Conservation (phyloP, 2,797 vertebrate genomes). For the Cynopterus sphinx region DNA sequence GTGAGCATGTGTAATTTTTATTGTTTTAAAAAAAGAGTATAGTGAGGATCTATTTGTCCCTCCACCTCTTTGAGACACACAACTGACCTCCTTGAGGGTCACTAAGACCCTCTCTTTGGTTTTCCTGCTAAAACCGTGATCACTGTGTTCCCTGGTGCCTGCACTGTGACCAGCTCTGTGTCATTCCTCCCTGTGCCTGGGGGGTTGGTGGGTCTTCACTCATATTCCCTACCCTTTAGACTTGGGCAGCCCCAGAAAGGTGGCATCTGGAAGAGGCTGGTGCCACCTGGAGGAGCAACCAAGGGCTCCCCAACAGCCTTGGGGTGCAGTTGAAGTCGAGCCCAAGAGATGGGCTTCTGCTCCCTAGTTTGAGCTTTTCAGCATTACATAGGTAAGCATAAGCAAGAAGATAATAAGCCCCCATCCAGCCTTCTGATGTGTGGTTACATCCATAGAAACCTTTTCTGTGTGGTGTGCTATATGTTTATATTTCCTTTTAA, state of each 20-base stretch:
- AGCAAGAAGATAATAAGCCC: neutral
- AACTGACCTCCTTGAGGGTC: neutral
- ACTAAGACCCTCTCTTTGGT: neutral
- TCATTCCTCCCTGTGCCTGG: neutral
- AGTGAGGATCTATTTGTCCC: neutral
- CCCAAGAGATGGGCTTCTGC: neutral
- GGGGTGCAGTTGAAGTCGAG: neutral
- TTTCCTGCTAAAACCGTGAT: neutral
- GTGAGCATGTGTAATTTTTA: neutral
- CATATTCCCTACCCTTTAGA: neutral
- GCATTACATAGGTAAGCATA: neutral
- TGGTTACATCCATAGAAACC: neutral
- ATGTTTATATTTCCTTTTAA: neutral
- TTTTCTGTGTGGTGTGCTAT: neutral
- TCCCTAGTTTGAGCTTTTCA: neutral
- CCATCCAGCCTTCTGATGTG: neutral
- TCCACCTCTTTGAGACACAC: neutral
- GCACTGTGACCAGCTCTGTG: neutral
- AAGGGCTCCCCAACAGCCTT: no score
- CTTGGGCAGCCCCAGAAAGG: neutral
- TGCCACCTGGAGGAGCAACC: neutral
- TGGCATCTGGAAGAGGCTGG: neutral
- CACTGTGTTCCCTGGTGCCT: neutral
- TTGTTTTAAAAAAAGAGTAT: neutral
- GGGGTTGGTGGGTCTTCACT: neutral